Evolutionary conservation across 2,113 vertebrate species (phyloP).

Genomic region (Stigmatopora nigra): DNA sequence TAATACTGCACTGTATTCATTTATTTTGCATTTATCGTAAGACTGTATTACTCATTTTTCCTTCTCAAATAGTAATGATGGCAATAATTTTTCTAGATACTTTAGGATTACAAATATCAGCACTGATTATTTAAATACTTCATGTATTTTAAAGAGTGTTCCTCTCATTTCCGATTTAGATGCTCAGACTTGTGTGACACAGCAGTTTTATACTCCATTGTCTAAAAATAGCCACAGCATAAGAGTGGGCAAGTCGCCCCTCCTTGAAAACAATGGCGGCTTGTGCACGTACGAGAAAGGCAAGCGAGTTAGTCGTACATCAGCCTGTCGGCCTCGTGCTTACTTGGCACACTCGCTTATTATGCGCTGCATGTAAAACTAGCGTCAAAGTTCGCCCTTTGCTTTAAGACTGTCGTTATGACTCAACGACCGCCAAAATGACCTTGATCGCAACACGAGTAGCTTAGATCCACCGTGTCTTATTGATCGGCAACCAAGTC

Average conservation of each 20-base stretch:
- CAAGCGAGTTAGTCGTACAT: constrained; percentile 28
- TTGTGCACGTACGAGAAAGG: constrained; percentile 15
- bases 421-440: background rate
- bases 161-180: background rate
- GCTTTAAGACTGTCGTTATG: background rate
- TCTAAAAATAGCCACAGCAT: constrained; percentile 33
- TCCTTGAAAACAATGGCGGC: constrained; percentile 11
- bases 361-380: constrained; percentile 40
- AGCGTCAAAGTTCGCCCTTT: background rate
- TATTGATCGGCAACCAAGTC: background rate
- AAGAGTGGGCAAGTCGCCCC: constrained; percentile 25
- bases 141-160: background rate
- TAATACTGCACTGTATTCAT: too few species aligned
- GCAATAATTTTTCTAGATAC: too few species aligned
- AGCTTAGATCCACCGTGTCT: background rate
- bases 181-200: background rate
- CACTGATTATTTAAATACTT: background rate
- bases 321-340: constrained; percentile 51
- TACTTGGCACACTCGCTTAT: constrained; percentile 46
- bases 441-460: constrained; percentile 16
- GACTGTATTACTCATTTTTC: too few species aligned
- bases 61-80: too few species aligned
- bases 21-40: too few species aligned
- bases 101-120: background rate
- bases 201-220: background rate